Percentiles rank a stretch among this genome's conserved stretches.
Evolutionary conservation across 2,797 vertebrate species (phyloP).

Genomic region (Ceyx erithaca): DNA sequence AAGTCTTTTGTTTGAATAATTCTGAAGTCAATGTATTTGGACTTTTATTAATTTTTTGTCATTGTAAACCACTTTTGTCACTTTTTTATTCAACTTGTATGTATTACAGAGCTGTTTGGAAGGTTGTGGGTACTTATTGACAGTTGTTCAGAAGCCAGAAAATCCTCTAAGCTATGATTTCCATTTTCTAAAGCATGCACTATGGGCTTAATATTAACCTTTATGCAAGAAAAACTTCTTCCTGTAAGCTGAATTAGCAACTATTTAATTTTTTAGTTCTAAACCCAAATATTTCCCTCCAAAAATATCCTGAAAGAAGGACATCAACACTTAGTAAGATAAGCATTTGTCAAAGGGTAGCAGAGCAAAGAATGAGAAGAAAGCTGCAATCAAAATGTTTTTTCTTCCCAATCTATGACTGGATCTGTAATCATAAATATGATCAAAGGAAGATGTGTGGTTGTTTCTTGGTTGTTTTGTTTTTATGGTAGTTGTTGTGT

Average conservation of each 20-base stretch:
- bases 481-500: too few species aligned
- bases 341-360: not conserved
- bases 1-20: slow-evolving; percentile 28
- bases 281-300: not conserved
- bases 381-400: not conserved
- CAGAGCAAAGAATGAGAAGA: not conserved
- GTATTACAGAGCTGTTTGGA: not conserved
- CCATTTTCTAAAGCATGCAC: not conserved
- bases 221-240: not conserved
- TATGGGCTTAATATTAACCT: not conserved
- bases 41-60: not conserved
- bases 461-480: too few species aligned
- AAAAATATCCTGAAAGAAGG: not conserved
- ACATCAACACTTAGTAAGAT: not conserved
- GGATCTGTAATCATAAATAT: not conserved
- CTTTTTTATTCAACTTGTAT: not conserved
- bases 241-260: not conserved
- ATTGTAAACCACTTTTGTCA: not conserved
- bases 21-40: not conserved
- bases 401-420: not conserved
- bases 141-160: not conserved
- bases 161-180: not conserved
- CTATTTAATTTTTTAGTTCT: not conserved
- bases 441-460: not conserved
- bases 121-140: not conserved